Evolutionary conservation across 2,113 vertebrate genomes (phyloP).

Genomic region (Solea solea): DNA sequence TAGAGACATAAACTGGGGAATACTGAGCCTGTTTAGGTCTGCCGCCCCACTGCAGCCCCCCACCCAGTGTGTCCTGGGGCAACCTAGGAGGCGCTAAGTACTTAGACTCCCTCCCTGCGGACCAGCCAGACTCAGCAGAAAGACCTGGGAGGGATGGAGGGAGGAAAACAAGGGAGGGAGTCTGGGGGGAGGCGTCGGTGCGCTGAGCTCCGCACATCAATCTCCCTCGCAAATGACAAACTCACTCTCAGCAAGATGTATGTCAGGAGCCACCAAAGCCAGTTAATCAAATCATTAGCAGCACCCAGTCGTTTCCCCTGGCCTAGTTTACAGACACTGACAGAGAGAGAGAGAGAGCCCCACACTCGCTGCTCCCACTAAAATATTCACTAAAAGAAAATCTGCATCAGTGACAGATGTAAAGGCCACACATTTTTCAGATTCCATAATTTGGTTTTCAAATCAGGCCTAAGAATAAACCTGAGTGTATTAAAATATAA

Average conservation of each 20-base stretch:
- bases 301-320: conserved; percentile 52
- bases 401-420: too few relatives aligned
- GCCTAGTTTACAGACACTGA: conserved; percentile 64
- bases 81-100: conserved; percentile 54
- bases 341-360: not conserved
- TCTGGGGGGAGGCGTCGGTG: conserved; percentile 3
- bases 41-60: not conserved
- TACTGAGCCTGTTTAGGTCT: conserved; percentile 24
- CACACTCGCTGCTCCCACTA: not conserved
- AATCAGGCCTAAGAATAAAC: not conserved
- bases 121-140: conserved; percentile 65
- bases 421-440: not conserved
- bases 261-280: conserved; percentile 69
- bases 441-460: not conserved
- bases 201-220: conserved; percentile 64
- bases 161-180: not conserved
- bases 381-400: not conserved
- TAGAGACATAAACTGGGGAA: not conserved
- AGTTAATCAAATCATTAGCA: conserved; percentile 81
- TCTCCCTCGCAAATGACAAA: conserved; percentile 72
- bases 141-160: conserved; percentile 33
- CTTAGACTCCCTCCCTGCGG: conserved; percentile 42
- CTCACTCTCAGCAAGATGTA: conserved; percentile 77
- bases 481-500: not conserved
- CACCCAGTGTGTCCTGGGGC: conserved; percentile 25